Evolutionary conservation across 2,888 invertebrate genomes (phyloP).

Genomic region (Nasonia oneida): DNA sequence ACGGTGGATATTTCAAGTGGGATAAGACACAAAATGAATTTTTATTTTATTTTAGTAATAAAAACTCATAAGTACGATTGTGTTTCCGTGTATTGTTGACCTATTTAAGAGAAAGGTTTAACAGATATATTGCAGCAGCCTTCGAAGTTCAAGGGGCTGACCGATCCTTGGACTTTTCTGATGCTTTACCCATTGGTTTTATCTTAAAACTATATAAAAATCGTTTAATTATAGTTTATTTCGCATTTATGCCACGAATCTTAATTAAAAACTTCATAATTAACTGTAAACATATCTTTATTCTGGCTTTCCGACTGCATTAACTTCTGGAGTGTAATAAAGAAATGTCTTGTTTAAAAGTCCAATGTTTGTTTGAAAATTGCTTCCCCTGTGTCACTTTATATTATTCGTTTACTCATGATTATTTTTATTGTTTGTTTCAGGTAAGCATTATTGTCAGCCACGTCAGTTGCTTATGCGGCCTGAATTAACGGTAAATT

Average conservation of each 20-base stretch:
- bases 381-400: not conserved
- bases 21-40: not conserved
- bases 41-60: not conserved
- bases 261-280: not conserved
- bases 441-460: slow-evolving; percentile 2
- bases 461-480: not conserved
- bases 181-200: not conserved
- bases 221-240: not conserved
- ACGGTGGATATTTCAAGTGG: too few species aligned
- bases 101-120: not conserved
- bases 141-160: slow-evolving; percentile 16
- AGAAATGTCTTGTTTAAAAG: not conserved
- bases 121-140: not conserved
- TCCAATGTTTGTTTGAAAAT: not conserved
- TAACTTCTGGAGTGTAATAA: not conserved
- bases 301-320: not conserved
- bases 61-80: not conserved
- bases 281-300: not conserved
- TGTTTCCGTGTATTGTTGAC: slow-evolving; percentile 3
- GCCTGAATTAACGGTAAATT: not conserved
- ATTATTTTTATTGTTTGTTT: slow-evolving; percentile 11
- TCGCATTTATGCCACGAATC: not conserved
- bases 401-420: not conserved
- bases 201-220: not conserved
- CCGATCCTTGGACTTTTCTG: slow-evolving; percentile 29